Conservation (phyloP, 2,113 vertebrate species). For the human (Homo sapiens) region GRCh38 chrX:152477001-152477500, state of each 20-base stretch:
- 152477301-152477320: constrained; percentile 49
- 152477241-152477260: constrained; percentile 45
- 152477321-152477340: constrained; percentile 38
- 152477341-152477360: neutral
- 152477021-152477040: constrained; percentile 27
- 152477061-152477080: neutral
- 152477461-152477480: neutral
- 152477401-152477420: neutral
- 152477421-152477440: neutral
- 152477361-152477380: neutral
- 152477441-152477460: neutral
- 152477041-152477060: neutral
- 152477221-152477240: constrained; percentile 41
- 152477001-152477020: constrained; percentile 25
- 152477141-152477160: constrained; percentile 30
- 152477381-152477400: neutral
- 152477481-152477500: neutral
- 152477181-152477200: constrained; percentile 2
- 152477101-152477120: constrained; percentile 26
- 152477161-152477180: constrained; percentile 12
- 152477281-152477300: constrained; percentile 11
- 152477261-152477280: constrained; percentile 31
- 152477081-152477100: constrained; percentile 10
- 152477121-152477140: neutral
- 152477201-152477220: constrained; percentile 26